Evolutionary conservation across 2,797 vertebrate species (phyloP).

Genomic region (Aulostomus chinensis): DNA sequence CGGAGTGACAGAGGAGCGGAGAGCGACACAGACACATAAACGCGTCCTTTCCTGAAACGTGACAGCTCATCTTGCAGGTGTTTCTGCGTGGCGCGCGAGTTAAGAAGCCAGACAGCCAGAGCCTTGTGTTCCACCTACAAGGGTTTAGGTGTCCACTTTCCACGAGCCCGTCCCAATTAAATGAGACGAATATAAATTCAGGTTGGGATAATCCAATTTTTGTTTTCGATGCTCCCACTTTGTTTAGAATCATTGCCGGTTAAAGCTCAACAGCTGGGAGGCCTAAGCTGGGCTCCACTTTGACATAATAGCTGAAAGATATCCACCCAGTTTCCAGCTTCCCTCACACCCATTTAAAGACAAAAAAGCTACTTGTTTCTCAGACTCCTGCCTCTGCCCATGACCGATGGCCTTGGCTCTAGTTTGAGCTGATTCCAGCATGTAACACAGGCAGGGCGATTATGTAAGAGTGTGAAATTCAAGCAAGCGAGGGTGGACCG

Average conservation of each 20-base stretch:
- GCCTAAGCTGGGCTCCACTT: slow-evolving; percentile 26
- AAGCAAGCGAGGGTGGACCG: slow-evolving; percentile 33
- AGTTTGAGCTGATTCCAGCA: slow-evolving; percentile 32
- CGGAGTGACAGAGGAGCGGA: slow-evolving; percentile 18
- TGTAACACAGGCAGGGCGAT: slow-evolving; percentile 27
- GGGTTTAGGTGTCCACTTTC: too few species aligned
- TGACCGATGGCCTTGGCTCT: slow-evolving; percentile 61
- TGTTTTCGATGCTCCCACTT: too few species aligned
- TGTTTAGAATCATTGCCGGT: too few species aligned
- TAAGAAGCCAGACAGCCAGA: too few species aligned
- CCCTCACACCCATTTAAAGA: slow-evolving; percentile 64
- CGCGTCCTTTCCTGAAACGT: slow-evolving; percentile 47
- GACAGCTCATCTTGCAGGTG: slow-evolving; percentile 32
- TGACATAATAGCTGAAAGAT: slow-evolving; percentile 54
- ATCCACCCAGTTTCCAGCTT: slow-evolving; percentile 66
- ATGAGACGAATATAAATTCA: too few species aligned
- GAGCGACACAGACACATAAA: slow-evolving; percentile 18
- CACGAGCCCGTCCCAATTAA: too few species aligned
- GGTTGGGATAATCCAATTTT: too few species aligned
- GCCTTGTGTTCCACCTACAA: too few species aligned
- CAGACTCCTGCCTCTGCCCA: slow-evolving; percentile 41
- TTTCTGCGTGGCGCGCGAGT: too few species aligned
- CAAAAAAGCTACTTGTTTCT: slow-evolving; percentile 63
- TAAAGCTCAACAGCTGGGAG: slow-evolving; percentile 39
- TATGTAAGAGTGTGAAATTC: slow-evolving; percentile 49